Base-by-base conservation (phyloP, 2,797 vertebrate species). In the Nyctalus aviator region DNA sequence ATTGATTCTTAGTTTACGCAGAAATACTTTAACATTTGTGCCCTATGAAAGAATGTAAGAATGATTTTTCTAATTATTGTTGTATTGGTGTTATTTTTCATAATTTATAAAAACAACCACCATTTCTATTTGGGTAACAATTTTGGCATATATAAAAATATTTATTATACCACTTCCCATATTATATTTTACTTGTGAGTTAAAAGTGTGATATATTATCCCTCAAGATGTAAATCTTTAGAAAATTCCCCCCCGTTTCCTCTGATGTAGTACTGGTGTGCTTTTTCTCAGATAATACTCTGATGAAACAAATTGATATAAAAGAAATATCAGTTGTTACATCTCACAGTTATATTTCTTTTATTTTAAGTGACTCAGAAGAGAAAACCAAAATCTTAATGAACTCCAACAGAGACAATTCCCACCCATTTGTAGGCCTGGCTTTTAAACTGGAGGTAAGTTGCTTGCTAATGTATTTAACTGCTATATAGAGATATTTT, bases 381-480 rank as follows among this genome's bases (percentile, higher is more conserved):
- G 98, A 98, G 12, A 96, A 96, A 78, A 97, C 97, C 37, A 99
- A 98, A 97, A 97, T 99, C 75, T 94, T 98, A 76, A 98, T 99
- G 99, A 98, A 98, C 93, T 96, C 99, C 0, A 81, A 96, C 64
- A 99, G 99, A 98, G 98, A 99, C 0, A 17, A 93, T 48, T 95
- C 98, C 35, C 98, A 99, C 0, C 98, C 99, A 0, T 99, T 98
- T 76, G 98, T 99, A 2, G 99, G 99, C 95, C 98, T 99, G 79
- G 99, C 99, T 91, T 99, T 99, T 97, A 99, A 99, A 95, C 98
- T 99, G 50, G 99, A 99, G 99, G 99, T 99, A 96, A 96, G 97
- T 93, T 82, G 37, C 77, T 94, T 66, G 35, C 50, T 84, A 69
- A 20, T 41, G 2, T 84, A 46, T 64, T 68, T 92, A 37, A 75